phyloP scores from a whole-genome alignment of 2,113 vertebrate species.

The Sinocyclocheilus anshuiensis region DNA sequence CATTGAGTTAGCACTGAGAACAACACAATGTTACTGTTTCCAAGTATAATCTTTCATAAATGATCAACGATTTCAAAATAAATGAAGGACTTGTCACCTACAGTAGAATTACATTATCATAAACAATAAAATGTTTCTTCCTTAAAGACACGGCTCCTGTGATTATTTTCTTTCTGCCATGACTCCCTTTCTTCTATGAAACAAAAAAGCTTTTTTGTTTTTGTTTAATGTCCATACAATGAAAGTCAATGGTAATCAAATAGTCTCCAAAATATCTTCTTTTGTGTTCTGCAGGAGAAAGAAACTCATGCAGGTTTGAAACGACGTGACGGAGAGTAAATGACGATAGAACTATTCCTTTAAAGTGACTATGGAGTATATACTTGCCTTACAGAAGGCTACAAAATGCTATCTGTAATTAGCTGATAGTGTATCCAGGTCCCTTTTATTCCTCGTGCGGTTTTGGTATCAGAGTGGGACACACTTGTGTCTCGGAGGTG shows the following conservation, averaged over 20 bases:
- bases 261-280: not conserved
- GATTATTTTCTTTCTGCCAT: not conserved
- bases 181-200: not conserved
- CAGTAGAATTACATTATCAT: not conserved
- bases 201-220: not conserved
- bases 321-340: not conserved
- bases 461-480: constrained; percentile 51
- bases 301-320: not conserved
- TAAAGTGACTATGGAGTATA: not conserved
- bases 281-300: not conserved
- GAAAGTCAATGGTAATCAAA: not conserved
- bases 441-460: constrained; percentile 1
- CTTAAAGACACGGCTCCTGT: not conserved
- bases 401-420: not conserved
- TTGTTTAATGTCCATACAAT: not conserved
- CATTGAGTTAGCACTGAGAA: not conserved
- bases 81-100: not conserved
- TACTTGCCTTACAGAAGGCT: not conserved
- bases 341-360: not conserved
- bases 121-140: not conserved
- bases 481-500: constrained; percentile 62
- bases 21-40: not conserved
- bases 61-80: not conserved
- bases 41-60: not conserved
- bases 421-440: not conserved